Percentiles rank a stretch among this genome's conserved stretches.
These are phyloP conservation scores for Drosophila hydei DNA, from an alignment of 1,140 invertebrate species.

Conservation along the genomic window DNA sequence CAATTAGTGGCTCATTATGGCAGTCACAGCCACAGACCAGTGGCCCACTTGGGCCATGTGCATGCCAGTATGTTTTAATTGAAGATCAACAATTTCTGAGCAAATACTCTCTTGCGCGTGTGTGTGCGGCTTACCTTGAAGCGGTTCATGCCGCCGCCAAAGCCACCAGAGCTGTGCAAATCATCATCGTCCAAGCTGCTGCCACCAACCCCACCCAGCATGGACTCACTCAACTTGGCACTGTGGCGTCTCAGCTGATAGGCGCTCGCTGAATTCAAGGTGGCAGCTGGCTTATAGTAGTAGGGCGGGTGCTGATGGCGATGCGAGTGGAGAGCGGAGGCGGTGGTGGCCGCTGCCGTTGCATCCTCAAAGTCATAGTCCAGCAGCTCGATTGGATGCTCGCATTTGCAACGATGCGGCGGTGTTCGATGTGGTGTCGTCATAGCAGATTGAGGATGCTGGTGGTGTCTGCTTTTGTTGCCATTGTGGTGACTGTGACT, in stretches of 20 bases:
- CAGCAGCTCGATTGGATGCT: constrained; percentile 76
- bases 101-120: not conserved
- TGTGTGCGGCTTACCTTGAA: constrained; percentile 67
- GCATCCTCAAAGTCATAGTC: constrained; percentile 62
- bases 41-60: constrained; percentile 20
- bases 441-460: constrained; percentile 41
- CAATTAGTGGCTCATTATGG: constrained; percentile 36
- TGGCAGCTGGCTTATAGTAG: constrained; percentile 59
- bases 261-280: constrained; percentile 20
- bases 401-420: constrained; percentile 75
- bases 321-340: constrained; percentile 35
- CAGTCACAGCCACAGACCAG: constrained; percentile 11
- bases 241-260: constrained; percentile 57
- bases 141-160: constrained; percentile 60
- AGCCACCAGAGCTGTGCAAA: constrained; percentile 64
- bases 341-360: constrained; percentile 46
- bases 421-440: constrained; percentile 61
- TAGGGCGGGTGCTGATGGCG: constrained; percentile 74
- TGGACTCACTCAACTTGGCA: constrained; percentile 68
- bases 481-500: constrained; percentile 43
- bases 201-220: constrained; percentile 65
- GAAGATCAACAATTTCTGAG: constrained; percentile 19
- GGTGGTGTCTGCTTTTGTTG: constrained; percentile 39
- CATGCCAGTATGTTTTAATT: constrained; percentile 24
- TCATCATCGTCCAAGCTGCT: constrained; percentile 69